Base-by-base conservation (phyloP, 2,113 vertebrate species). In the Daphoenositta chrysoptera region DNA sequence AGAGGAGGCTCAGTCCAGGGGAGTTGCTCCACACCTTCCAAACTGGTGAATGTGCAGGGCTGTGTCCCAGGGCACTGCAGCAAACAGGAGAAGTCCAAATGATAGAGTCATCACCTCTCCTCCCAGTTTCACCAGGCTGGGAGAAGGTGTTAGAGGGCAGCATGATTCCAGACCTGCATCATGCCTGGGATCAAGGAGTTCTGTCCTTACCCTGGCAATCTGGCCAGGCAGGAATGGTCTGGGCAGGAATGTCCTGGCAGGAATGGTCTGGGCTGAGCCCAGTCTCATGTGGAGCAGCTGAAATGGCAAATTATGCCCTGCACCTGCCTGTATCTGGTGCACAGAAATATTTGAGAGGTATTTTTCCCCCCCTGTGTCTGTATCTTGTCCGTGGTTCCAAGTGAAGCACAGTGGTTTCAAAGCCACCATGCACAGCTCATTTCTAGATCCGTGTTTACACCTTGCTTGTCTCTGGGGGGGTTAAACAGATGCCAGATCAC, bases 141-240 rank as follows among this genome's bases (percentile, higher is more conserved):
- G 37, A 13, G 24, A 45, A 57, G 71, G 24, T 7, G 3, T 40
- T 10, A 10, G 58, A 82, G 69, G 79, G 5, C 73, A 70, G 24
- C 1, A 0, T n/a, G 47, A 8, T 37, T 48, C n/a, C 75, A 75
- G 57, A 33, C 47, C 44, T 58, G 4, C 47, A 3, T 47, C 71
- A 39, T 0, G 0, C 24, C 65, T 9, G 21, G 13, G 7, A 13
- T 20, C 11, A 10, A 39, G 68, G 44, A 24, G 21, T 2, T 56
- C 45, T 3, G 7, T 3, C 1, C 60, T 51, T 31, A 19, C 35
- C 8, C 3, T 2, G 6, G n/a, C 50, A n/a, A 27, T 45, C 44
- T 3, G 2, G 61, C 45, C 0, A 0, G 23, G 56, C 37, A 13
- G 18, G 65, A n/a, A 7, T 2, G 5, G 9, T 1, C 42, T 11